Percentiles rank a stretch among this genome's conserved stretches.
phyloP scores from a whole-genome alignment of 1,140 invertebrate genomes.

The Paracyclopina nana region DNA sequence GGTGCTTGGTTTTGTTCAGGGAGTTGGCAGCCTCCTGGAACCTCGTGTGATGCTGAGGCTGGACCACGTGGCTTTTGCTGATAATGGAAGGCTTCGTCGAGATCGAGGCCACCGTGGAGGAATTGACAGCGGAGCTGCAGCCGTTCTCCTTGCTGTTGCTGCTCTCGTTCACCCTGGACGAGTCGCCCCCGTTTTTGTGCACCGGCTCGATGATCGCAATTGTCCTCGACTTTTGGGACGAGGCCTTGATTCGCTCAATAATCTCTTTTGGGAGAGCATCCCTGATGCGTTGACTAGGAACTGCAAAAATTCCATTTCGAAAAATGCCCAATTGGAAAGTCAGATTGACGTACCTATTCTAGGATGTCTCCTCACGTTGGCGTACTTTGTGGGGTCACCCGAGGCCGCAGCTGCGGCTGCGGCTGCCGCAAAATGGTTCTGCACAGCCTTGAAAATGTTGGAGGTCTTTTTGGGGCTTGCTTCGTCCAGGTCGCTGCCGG shows the following conservation, averaged over 20 bases:
- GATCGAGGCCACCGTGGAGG: neutral
- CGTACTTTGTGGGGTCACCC: too few species aligned
- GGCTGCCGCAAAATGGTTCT: neutral
- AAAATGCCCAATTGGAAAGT: neutral
- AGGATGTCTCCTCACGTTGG: too few species aligned
- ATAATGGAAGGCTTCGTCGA: constrained; percentile 24
- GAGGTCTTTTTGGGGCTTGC: constrained; percentile 5
- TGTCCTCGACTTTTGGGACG: constrained; percentile 28
- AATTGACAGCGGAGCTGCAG: neutral
- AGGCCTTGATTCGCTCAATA: constrained; percentile 31
- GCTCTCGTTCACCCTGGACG: constrained; percentile 9
- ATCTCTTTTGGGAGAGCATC: constrained; percentile 28
- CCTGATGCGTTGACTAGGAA: constrained; percentile 24
- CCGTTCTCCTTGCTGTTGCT: constrained; percentile 7
- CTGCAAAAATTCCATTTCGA: neutral
- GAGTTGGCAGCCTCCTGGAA: constrained; percentile 25
- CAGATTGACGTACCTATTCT: constrained; percentile 19
- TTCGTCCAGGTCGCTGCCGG: neutral
- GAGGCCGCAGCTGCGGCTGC: too few species aligned
- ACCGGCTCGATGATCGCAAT: constrained; percentile 28
- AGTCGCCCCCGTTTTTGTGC: neutral
- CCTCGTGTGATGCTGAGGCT: constrained; percentile 17
- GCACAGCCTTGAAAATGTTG: neutral
- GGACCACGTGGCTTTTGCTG: constrained; percentile 23
- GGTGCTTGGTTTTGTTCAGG: constrained; percentile 24